phyloP scores from a whole-genome alignment of 2,888 invertebrate genomes.

The Scaptomyza flava region DNA sequence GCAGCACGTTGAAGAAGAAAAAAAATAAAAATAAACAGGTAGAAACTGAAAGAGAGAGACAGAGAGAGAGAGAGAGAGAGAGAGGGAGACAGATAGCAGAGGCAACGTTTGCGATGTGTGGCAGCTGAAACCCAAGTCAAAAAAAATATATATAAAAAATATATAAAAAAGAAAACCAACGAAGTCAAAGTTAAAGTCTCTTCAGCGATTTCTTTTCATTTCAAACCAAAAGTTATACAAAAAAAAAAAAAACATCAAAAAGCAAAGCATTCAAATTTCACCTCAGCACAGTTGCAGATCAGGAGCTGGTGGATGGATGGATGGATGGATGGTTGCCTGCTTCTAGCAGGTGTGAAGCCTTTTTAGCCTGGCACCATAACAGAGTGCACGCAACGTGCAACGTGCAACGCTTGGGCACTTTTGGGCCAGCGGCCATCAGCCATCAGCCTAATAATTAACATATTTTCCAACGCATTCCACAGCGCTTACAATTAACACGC shows the following conservation, averaged over 20 bases:
- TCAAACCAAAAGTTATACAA: slow-evolving; percentile 17
- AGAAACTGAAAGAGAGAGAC: slow-evolving; percentile 28
- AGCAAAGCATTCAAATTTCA: slow-evolving; percentile 65
- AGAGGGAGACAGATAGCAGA: slow-evolving; percentile 21
- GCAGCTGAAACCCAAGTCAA: slow-evolving; percentile 51
- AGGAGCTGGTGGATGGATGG: slow-evolving; percentile 44
- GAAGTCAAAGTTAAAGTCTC: slow-evolving; percentile 41
- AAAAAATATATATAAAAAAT: slow-evolving; percentile 5
- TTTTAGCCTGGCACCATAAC: slow-evolving; percentile 5
- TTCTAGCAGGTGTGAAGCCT: slow-evolving; percentile 44
- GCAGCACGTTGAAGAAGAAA: slow-evolving; percentile 45
- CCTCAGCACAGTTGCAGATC: slow-evolving; percentile 47
- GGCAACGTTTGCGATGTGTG: slow-evolving; percentile 29
- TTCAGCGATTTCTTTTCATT: slow-evolving; percentile 55
- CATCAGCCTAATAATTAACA: slow-evolving; percentile 77
- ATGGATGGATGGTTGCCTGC: slow-evolving; percentile 11
- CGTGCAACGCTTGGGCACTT: slow-evolving; percentile 30
- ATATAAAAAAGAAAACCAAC: not conserved
- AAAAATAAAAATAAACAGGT: slow-evolving; percentile 52
- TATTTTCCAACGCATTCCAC: slow-evolving; percentile 80
- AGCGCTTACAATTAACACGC: slow-evolving; percentile 81
- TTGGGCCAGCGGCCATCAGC: slow-evolving; percentile 46
- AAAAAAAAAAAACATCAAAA: slow-evolving; percentile 2
- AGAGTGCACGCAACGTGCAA: slow-evolving; percentile 25
- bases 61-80: not conserved